Percentiles rank a stretch among this genome's conserved stretches.
Conservation (phyloP, 1,140 invertebrate genomes). For the Probaryconus sp. region DNA sequence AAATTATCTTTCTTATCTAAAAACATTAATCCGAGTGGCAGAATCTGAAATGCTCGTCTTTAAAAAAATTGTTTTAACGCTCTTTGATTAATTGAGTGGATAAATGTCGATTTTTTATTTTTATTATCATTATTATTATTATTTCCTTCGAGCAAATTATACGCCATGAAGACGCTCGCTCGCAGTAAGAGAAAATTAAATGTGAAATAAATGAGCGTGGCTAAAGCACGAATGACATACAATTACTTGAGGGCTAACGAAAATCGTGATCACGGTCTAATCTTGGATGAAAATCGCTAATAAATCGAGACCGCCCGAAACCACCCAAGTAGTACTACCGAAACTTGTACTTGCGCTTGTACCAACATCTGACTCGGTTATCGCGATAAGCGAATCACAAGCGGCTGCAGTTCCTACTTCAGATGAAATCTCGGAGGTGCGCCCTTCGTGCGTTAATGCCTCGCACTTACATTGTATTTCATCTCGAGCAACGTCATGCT, state of each 20-base stretch:
- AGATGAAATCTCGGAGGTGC: constrained; percentile 55
- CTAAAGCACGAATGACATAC: constrained; percentile 52
- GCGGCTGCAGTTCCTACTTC: constrained; percentile 29
- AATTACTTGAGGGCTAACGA: constrained; percentile 44
- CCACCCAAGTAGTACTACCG: constrained; percentile 61
- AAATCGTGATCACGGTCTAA: constrained; percentile 24
- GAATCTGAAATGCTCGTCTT: no score
- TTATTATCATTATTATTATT: no score
- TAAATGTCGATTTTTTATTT: no score
- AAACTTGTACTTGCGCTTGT: constrained; percentile 60
- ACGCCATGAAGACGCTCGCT: no score
- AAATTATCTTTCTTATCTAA: no score
- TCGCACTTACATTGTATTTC: constrained; percentile 43
- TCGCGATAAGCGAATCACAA: constrained; percentile 55
- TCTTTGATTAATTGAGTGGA: no score
- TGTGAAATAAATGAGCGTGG: constrained; percentile 41
- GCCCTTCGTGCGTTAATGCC: constrained; percentile 41
- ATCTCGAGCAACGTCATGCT: constrained; percentile 26
- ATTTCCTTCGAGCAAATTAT: no score
- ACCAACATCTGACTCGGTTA: constrained; percentile 56
- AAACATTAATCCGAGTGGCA: no score
- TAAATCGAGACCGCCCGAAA: background rate
- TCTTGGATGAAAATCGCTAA: constrained; percentile 38
- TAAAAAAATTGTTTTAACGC: no score
- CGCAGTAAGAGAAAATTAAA: background rate